Evolutionary conservation across 2,113 vertebrate species (phyloP).

Genomic region (Oceanites oceanicus): DNA sequence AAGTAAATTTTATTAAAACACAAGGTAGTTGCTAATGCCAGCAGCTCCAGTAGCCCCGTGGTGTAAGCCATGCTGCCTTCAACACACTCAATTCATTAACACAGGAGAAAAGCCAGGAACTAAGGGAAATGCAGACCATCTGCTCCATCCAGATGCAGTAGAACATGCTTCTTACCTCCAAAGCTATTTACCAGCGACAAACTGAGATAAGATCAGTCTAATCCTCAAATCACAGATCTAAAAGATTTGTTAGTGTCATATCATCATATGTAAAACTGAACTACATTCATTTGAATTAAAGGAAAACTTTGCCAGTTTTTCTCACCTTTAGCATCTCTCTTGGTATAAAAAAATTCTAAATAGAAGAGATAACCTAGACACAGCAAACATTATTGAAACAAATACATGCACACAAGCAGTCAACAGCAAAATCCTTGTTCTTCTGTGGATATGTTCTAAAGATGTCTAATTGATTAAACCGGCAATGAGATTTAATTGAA

Average conservation of each 20-base stretch:
- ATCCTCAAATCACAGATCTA: conserved; percentile 13
- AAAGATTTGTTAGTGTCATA: neutral
- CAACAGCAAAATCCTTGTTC: neutral
- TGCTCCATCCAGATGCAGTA: conserved; percentile 75
- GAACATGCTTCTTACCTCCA: conserved; percentile 66
- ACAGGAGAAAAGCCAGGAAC: conserved; percentile 68
- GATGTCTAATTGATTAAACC: neutral
- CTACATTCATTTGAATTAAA: neutral
- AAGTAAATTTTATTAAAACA: conserved; percentile 43
- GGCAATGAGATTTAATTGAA: neutral
- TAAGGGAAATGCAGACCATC: conserved; percentile 66
- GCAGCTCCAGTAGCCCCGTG: conserved; percentile 36
- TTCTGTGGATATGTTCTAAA: neutral
- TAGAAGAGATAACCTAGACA: neutral
- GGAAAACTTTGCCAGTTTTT: conserved; percentile 2
- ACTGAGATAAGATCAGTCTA: conserved; percentile 18
- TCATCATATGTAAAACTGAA: neutral
- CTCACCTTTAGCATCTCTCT: neutral
- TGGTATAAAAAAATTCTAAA: neutral
- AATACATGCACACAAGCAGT: neutral
- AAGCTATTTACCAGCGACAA: conserved; percentile 56
- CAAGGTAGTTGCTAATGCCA: conserved; percentile 40
- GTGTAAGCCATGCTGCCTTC: conserved; percentile 45
- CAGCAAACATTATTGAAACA: neutral
- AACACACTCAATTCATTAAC: conserved; percentile 70